Evolutionary conservation across 1,140 invertebrate species (phyloP), one percentile per base, ranked within the genome.

Genomic region (Bombus vancouverensis): DNA sequence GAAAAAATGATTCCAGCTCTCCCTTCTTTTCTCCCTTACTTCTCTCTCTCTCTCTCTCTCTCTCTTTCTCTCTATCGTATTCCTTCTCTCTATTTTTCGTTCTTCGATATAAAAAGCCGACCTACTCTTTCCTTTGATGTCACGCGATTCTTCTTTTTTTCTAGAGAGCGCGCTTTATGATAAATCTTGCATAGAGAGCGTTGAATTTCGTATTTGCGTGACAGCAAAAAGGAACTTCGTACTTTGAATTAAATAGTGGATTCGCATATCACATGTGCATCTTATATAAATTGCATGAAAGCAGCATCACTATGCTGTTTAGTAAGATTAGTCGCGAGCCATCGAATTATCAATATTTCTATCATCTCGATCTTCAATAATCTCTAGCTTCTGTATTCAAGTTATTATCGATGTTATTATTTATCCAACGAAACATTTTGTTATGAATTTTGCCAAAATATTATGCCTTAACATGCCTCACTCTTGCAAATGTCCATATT

Each of bases 101-200:
- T 62, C 15, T n/a, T n/a, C n/a, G n/a, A n/a, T 5, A 44, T 25
- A 79, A 79, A 78, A 66, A 28, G 65, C 10, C 34, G 44, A 70
- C 32, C 44, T 34, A 70, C 42, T 42, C 65, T 72, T 47, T 53
- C 68, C 79, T 81, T 81, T 81, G 79, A 81, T 72, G 44, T 72
- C 66, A 32, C 15, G 34, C 37, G 32, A 59, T 57, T n/a, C 47
- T 65, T 34, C 47, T 5, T 44, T 73, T 42, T 73, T 73, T 44
- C 5, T 5, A 42, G 22, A 39, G 34, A 62, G 15, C n/a, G 53
- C 6, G 53, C 44, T 74, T 74, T 57, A 53, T 74, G 37, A 73
- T 74, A 70, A 80, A 80, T 73, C 53, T 62, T 81, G 53, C 70
- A 81, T 37, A 73, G 68, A 74, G 53, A 34, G 22, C 15, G 28